These are phyloP conservation scores for Pitta sordida DNA, from an alignment of 2,113 vertebrate genomes.

Conservation along the genomic window DNA sequence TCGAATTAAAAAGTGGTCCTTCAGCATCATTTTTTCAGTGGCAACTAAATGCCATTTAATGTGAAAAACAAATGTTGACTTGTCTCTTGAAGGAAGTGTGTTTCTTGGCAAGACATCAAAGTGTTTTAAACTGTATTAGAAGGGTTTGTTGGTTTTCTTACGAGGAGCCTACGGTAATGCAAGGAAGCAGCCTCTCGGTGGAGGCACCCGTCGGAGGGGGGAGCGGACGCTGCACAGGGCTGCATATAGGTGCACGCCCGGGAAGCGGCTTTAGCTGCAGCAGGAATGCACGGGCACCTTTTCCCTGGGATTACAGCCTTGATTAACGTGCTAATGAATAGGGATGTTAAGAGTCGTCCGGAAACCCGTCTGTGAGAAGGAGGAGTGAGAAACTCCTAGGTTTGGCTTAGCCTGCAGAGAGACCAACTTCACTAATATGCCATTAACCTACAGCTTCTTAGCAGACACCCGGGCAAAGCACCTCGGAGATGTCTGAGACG, in stretches of 20 bases:
- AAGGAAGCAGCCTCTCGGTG: background rate
- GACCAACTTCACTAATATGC: conserved; percentile 30
- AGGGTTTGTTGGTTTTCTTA: conserved; percentile 71
- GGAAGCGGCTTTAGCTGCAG: conserved; percentile 6
- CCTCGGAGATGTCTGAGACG: background rate
- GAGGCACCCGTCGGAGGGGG: background rate
- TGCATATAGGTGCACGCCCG: background rate
- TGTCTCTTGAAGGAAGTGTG: conserved; percentile 78
- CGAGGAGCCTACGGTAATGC: conserved; percentile 35
- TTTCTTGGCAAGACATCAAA: conserved; percentile 81
- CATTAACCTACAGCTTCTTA: conserved; percentile 47
- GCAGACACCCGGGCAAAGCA: background rate
- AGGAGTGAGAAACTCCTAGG: conserved; percentile 44
- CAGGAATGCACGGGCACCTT: background rate
- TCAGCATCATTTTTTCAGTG: conserved; percentile 75
- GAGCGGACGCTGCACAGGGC: background rate
- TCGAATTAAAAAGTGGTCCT: conserved; percentile 85
- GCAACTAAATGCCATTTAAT: conserved; percentile 83
- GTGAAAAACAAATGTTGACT: conserved; percentile 88
- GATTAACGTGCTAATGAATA: conserved; percentile 68
- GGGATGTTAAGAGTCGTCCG: conserved; percentile 45
- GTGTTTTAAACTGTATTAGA: conserved; percentile 72
- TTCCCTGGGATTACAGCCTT: conserved; percentile 13
- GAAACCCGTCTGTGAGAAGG: conserved; percentile 41
- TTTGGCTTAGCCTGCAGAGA: conserved; percentile 32